Conservation (phyloP, 2,888 invertebrate genomes). For the Drosophila mimica region DNA sequence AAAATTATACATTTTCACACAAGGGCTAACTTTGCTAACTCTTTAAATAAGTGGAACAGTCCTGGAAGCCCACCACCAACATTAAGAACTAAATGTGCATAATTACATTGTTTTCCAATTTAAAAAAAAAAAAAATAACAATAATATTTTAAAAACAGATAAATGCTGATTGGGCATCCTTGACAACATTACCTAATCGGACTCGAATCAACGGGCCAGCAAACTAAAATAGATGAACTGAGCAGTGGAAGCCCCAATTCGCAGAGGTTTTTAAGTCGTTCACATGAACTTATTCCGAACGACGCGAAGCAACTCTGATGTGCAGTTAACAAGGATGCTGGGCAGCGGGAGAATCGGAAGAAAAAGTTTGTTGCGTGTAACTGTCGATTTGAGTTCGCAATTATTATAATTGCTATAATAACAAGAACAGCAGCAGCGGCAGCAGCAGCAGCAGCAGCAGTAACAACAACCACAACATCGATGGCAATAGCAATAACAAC, state of each 20-base stretch:
- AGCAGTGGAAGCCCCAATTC: not conserved
- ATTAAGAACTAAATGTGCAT: not conserved
- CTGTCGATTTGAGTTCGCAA: conserved; percentile 77
- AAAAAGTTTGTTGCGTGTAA: conserved; percentile 53
- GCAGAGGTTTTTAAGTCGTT: not conserved
- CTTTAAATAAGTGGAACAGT: not conserved
- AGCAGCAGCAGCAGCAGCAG: not conserved
- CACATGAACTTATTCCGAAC: not conserved
- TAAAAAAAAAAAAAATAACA: no score
- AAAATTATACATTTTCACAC: no score
- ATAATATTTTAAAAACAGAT: not conserved
- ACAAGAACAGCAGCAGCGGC: conserved; percentile 47
- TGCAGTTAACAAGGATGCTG: conserved; percentile 36
- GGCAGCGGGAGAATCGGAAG: conserved; percentile 28
- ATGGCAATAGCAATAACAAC: conserved; percentile 22
- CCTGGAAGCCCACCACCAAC: not conserved
- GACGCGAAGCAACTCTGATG: not conserved
- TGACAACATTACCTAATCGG: not conserved
- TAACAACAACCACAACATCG: conserved; percentile 19
- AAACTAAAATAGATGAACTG: not conserved
- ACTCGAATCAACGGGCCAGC: not conserved
- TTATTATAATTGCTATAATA: conserved; percentile 79
- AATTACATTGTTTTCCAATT: not conserved
- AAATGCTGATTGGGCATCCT: not conserved
- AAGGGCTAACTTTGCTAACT: not conserved